Evolutionary conservation across 2,888 invertebrate genomes (phyloP), one percentile per base, ranked within the genome.

Genomic region (Polyploca ridens): DNA sequence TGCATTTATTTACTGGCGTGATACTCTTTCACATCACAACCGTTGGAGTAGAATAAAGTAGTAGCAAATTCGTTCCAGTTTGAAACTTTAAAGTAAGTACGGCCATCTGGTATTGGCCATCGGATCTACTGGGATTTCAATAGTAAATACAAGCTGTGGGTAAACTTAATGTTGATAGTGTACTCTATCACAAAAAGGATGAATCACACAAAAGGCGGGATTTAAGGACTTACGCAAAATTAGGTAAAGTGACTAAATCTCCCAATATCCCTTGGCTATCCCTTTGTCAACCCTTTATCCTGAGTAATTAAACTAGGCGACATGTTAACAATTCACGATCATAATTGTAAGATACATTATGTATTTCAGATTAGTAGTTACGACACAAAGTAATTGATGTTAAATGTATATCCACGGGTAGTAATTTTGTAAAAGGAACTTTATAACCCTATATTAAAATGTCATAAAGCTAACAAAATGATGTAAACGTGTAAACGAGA

Each of bases 1-100:
- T 68, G 58, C 49, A n/a, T 67, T 69, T 72, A 70, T 72, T 64
- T 65, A 58, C 13, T 46, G n/a, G 13, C n/a, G 49, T n/a, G 27
- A 27, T 10, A 16, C 5, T 19, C 1, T 54, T 54, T 54, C 2
- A 19, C 54, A 54, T 54, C 19, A 6, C 16, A 19, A 19, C 10
- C 10, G 3, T 8, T 54, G 10, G 19, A 54, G n/a, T 8, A 54
- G 10, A 49, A 54, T 54, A 54, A 54, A n/a, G 19, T 16, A n/a
- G 2, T 16, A n/a, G 19, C 6, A 54, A 54, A 54, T 19, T 19
- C 54, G 54, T 54, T n/a, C 19, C 19, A 54, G 54, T 19, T 49
- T 6, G 49, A 16, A 49, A 16, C 49, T 49, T 49, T 14, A 16
- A 49, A 49, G 49, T 16, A 16, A 49, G 49, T 49, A 49, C 49